phyloP scores from a whole-genome alignment of 2,797 vertebrate genomes.

The Phoebastria nigripes region DNA sequence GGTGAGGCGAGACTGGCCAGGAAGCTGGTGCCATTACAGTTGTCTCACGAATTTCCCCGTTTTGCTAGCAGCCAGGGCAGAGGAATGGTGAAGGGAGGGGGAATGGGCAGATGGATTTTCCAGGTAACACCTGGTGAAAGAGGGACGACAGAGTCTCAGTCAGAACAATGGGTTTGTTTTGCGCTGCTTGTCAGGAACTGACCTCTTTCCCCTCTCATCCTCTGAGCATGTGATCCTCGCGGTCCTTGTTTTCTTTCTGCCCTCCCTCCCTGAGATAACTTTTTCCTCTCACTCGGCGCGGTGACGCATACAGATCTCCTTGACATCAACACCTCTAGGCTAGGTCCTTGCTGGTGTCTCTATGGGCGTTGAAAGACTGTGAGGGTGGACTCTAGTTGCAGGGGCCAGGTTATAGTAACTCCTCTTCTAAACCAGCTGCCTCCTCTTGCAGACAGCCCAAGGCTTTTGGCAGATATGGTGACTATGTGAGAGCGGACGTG shows the following conservation, averaged over 20 bases:
- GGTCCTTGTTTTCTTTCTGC: not conserved
- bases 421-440: not conserved
- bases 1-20: not conserved
- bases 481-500: fast-evolving
- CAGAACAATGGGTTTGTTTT: conserved; percentile 30
- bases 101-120: conserved; percentile 14
- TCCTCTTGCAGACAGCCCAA: not conserved
- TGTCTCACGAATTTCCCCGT: not conserved
- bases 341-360: not conserved
- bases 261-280: not conserved
- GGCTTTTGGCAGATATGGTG: not conserved
- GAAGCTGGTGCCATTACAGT: not conserved
- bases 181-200: not conserved
- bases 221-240: not conserved
- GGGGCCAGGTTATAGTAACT: not conserved
- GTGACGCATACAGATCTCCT: not conserved
- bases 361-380: not conserved
- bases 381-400: not conserved
- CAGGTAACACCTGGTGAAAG: conserved; percentile 8
- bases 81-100: not conserved
- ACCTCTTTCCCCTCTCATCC: conserved; percentile 34
- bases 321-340: not conserved
- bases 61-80: not conserved
- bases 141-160: not conserved
- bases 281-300: not conserved